These are phyloP conservation scores for Rhadina sibilatrix DNA, from an alignment of 2,113 vertebrate species.

Conservation along the genomic window DNA sequence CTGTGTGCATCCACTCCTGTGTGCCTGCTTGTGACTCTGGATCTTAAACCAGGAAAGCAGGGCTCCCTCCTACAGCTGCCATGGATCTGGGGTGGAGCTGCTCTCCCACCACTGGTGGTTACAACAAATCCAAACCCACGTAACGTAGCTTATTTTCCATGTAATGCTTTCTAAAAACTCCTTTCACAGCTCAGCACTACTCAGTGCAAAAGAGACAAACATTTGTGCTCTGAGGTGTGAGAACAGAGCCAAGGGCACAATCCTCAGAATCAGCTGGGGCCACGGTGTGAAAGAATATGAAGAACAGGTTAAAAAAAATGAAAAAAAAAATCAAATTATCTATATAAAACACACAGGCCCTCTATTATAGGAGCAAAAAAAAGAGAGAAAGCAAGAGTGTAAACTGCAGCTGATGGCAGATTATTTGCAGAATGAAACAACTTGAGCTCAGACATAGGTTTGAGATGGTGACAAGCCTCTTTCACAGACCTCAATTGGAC, in stretches of 20 bases:
- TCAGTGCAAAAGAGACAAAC: not conserved
- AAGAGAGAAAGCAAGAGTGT: not conserved
- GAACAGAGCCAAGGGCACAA: not conserved
- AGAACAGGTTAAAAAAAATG: not conserved
- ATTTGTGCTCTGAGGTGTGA: not conserved
- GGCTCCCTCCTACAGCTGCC: not conserved
- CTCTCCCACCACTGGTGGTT: not conserved
- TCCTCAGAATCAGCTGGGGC: not conserved
- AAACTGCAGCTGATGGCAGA: not conserved
- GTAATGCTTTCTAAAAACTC: not conserved
- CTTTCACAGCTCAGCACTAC: not conserved
- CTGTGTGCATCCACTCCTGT: not conserved
- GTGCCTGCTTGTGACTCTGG: not conserved
- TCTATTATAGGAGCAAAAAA: not conserved
- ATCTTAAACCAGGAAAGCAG: not conserved
- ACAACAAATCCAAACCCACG: not conserved
- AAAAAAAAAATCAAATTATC: not conserved
- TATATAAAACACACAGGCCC: not conserved
- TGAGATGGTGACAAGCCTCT: not conserved
- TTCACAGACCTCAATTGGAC: not conserved
- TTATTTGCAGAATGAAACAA: not conserved
- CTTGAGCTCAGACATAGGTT: not conserved
- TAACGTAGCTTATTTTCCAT: rapidly evolving
- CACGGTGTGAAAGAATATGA: rapidly evolving
- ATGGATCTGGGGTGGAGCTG: not conserved